Evolutionary conservation across 2,113 vertebrate genomes (phyloP), one percentile per base, ranked within the genome.

Genomic region (Raphicerus campestris): DNA sequence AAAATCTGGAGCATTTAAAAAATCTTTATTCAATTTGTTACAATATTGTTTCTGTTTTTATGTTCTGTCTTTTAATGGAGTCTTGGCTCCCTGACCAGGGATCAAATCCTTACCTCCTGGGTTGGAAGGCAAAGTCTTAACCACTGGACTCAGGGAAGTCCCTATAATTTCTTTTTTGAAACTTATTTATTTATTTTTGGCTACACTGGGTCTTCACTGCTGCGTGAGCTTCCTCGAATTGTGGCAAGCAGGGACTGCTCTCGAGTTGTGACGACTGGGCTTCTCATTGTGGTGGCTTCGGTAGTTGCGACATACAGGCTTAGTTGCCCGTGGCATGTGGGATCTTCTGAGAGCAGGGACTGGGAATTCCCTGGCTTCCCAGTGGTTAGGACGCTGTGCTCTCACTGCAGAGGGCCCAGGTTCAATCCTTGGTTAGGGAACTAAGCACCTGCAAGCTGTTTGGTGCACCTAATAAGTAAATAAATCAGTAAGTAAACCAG

Each of bases 221-320:
- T 26, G 22, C 0, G 6, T 42, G 70, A 75, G 70, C 22, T 75
- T 75, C 26, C 39, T 75, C 14, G 6, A 42, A 39, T 15, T 26
- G 22, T 15, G 70, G 70, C 22, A 42, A 75, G 66, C 35, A 39
- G 35, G 19, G 35, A 2, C 66, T 13, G 35, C 66, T 73, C 35
- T 73, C 0, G 9, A 24, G 35, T 39, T 75, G 39, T 0, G 11
- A 14, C 0, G 0, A 14, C 0, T 24, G 22, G 39, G 11, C 22
- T 42, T 75, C 35, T 73, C 70, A 7, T 14, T 26, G 20, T 7
- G 39, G 70, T 24, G 39, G 70, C 35, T 26, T 75, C 1, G 11
- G 70, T 7, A 75, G 35, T 42, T 42, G 70, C 0, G 22, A 42
- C 22, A 14, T 7, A 22, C 39, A 42, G 22, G 39, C 70, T 42